These are phyloP conservation scores for Hippotragus niger DNA, from an alignment of 2,113 vertebrate species.

Conservation along the genomic window DNA sequence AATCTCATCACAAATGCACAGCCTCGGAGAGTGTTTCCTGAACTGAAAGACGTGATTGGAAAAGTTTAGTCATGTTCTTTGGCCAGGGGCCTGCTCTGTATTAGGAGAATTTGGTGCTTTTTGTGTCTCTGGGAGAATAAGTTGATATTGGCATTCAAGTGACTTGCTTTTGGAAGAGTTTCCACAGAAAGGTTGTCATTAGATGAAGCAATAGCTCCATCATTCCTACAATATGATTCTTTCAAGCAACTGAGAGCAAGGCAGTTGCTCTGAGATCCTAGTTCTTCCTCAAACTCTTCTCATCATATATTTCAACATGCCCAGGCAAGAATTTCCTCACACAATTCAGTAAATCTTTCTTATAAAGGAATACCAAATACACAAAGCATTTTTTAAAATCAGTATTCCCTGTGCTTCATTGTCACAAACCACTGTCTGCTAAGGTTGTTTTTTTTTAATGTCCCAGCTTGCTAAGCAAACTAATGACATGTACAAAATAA, in stretches of 20 bases:
- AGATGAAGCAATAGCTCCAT: neutral
- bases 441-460: neutral
- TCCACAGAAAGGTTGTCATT: neutral
- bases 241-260: neutral
- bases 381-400: neutral
- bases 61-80: constrained; percentile 13
- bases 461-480: neutral
- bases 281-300: neutral
- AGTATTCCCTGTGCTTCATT: neutral
- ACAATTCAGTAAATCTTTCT: neutral
- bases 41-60: neutral
- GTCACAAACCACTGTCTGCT: neutral
- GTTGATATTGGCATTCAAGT: constrained; percentile 39
- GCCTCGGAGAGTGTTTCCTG: neutral
- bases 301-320: neutral
- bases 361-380: neutral
- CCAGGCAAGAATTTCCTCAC: neutral
- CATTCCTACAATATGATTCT: neutral
- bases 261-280: neutral
- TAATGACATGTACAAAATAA: neutral
- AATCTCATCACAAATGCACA: neutral
- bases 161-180: constrained; percentile 45
- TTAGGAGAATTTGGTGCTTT: neutral
- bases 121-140: constrained; percentile 22
- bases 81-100: neutral